A percentile compares a stretch with the other conserved stretches of the same genome.
These are phyloP conservation scores for Ibidorhyncha struthersii DNA, from an alignment of 2,113 vertebrate genomes.

Conservation along the genomic window DNA sequence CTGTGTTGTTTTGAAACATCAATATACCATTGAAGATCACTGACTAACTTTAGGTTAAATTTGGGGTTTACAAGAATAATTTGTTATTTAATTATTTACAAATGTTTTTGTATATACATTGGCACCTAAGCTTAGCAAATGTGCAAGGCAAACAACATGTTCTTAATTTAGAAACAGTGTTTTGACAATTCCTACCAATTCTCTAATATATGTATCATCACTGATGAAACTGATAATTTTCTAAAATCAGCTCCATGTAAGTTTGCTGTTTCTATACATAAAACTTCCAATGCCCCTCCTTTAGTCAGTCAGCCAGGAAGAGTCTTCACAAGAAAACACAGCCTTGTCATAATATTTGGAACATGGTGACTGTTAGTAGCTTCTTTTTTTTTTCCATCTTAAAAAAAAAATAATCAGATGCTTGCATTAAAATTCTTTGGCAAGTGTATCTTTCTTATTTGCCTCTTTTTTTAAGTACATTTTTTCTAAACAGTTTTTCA, in stretches of 20 bases:
- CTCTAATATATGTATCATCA: not conserved
- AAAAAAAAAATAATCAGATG: not conserved
- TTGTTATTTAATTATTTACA: not conserved
- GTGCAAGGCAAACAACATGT: not conserved
- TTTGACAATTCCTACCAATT: not conserved
- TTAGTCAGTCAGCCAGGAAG: not conserved
- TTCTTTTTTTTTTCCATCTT: not conserved
- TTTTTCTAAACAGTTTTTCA: not conserved
- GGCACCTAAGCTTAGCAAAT: not conserved
- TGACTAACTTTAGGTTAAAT: not conserved
- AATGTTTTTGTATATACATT: not conserved
- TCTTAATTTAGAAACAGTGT: not conserved
- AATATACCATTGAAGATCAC: not conserved
- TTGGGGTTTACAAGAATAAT: not conserved
- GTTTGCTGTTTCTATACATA: not conserved
- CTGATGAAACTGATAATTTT: not conserved
- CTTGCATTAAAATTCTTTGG: not conserved
- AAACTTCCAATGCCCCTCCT: not conserved
- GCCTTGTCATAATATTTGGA: not conserved
- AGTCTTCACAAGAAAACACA: not conserved
- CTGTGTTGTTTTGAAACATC: not conserved
- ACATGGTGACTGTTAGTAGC: not conserved
- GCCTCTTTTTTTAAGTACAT: not conserved
- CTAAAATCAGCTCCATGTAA: not conserved
- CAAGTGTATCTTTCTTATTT: not conserved